A percentile compares a stretch with the other conserved stretches of the same genome.
Evolutionary conservation across 1,140 invertebrate species (phyloP).

Genomic region (Metopolophium dirhodum): DNA sequence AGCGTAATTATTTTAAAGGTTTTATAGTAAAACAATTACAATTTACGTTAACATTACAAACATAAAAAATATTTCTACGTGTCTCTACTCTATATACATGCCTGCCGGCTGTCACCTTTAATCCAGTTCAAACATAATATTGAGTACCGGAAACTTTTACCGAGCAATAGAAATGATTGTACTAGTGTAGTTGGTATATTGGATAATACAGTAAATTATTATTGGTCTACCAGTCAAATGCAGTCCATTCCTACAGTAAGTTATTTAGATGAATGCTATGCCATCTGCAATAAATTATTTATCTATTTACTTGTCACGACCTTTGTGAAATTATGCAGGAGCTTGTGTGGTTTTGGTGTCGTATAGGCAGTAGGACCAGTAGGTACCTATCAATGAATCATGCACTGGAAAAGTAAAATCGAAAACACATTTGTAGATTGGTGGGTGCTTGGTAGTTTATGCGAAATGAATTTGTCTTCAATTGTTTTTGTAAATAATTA

Average conservation of each 20-base stretch:
- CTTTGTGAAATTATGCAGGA: neutral
- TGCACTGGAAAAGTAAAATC: neutral
- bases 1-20: neutral
- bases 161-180: neutral
- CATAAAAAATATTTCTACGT: neutral
- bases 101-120: neutral
- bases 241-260: neutral
- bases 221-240: neutral
- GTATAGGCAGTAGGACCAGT: too few species aligned
- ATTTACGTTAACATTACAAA: too few species aligned
- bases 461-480: neutral
- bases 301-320: neutral
- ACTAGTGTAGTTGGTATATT: too few species aligned
- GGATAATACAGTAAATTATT: neutral
- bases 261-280: neutral
- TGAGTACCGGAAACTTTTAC: neutral
- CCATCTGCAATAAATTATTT: neutral
- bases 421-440: neutral
- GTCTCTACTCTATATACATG: too few species aligned
- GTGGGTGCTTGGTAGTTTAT: neutral
- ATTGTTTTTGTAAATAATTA: neutral
- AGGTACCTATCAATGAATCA: neutral
- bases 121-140: neutral
- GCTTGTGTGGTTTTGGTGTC: neutral
- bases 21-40: neutral